Evolutionary conservation across 2,888 invertebrate genomes (phyloP).

Genomic region (Invenusta paracnida): DNA sequence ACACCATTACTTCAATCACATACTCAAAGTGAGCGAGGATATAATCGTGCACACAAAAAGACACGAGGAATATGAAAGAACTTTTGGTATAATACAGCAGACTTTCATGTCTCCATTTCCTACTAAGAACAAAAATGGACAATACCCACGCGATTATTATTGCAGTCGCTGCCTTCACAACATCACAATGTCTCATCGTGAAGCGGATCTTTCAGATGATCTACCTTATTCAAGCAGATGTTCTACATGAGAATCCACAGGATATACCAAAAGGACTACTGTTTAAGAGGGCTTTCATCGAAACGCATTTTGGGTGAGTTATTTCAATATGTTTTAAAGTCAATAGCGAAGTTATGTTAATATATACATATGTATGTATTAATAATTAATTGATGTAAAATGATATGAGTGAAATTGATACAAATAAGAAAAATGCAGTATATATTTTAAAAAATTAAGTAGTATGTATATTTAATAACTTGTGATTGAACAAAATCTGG

Average conservation of each 20-base stretch:
- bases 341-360: too few species aligned
- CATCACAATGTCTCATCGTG: too few species aligned
- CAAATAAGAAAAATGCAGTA: too few species aligned
- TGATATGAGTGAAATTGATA: too few species aligned
- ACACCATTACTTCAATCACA: background rate
- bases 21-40: background rate
- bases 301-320: background rate
- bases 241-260: background rate
- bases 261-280: background rate
- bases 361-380: too few species aligned
- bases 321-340: too few species aligned
- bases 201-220: background rate
- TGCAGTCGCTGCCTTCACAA: background rate
- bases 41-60: background rate
- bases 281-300: background rate
- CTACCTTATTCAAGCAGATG: background rate
- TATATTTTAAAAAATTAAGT: too few species aligned
- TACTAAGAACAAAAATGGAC: background rate
- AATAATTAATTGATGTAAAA: too few species aligned
- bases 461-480: too few species aligned
- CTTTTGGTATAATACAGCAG: background rate
- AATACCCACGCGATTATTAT: background rate
- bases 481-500: too few species aligned
- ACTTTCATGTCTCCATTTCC: background rate
- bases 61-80: background rate